These are phyloP conservation scores for Blastobasis lacticolella DNA, from an alignment of 2,888 invertebrate species.

Conservation along the genomic window DNA sequence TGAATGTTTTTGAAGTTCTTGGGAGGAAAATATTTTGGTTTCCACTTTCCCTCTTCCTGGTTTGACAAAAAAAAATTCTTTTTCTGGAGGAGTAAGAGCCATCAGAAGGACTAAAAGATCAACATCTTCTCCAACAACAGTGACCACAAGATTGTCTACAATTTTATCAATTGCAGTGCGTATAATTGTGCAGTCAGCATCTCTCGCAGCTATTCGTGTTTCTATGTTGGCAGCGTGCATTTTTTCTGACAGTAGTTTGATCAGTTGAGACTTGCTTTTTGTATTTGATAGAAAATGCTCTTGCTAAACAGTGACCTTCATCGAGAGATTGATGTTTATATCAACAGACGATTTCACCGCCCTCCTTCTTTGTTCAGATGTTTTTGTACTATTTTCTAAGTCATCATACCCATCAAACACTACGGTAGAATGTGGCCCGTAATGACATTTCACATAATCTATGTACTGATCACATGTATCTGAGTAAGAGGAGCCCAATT, in stretches of 20 bases:
- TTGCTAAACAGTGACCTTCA: too few species aligned
- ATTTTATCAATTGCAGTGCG: constrained; percentile 5
- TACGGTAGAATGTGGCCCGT: too few species aligned
- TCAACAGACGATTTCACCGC: too few species aligned
- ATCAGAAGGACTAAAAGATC: constrained; percentile 6
- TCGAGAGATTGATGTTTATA: too few species aligned
- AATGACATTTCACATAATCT: too few species aligned
- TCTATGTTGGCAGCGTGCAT: constrained; percentile 2
- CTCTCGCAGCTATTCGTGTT: constrained; percentile 5
- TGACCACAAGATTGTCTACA: constrained; percentile 2
- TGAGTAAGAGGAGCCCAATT: too few species aligned
- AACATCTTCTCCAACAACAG: background rate
- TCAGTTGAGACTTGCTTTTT: constrained; percentile 5
- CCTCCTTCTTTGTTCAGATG: too few species aligned
- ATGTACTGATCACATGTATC: too few species aligned
- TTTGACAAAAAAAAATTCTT: constrained; percentile 8
- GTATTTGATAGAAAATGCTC: too few species aligned
- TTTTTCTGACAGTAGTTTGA: background rate
- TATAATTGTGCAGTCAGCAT: constrained; percentile 7
- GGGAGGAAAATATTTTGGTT: constrained; percentile 8
- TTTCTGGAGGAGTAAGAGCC: constrained; percentile 4
- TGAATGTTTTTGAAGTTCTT: too few species aligned
- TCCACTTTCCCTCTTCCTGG: constrained; percentile 7
- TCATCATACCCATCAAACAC: too few species aligned
- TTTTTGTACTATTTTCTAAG: too few species aligned